These are phyloP conservation scores for Danio tinwini DNA, from an alignment of 2,797 vertebrate genomes.

Conservation along the genomic window DNA sequence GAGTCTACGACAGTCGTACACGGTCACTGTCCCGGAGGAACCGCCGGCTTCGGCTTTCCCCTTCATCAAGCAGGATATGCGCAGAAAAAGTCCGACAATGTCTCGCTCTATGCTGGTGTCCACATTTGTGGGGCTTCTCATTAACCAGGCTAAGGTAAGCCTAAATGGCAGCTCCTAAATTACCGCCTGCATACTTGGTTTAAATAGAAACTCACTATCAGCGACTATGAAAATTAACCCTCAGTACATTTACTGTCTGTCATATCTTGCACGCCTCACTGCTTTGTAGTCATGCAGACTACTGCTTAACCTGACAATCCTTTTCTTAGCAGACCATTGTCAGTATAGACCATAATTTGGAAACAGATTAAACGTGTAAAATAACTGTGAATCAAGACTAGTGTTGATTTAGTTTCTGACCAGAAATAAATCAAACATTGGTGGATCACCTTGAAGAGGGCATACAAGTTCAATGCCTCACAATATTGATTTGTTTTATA, in stretches of 20 bases:
- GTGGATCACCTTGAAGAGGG: not conserved
- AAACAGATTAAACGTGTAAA: not conserved
- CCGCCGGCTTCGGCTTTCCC: conserved; percentile 76
- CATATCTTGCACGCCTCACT: not conserved
- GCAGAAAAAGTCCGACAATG: conserved; percentile 76
- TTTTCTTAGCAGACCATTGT: not conserved
- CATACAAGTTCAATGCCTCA: not conserved
- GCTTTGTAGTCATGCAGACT: conserved; percentile 9
- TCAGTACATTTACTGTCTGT: not conserved
- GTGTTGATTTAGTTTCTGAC: not conserved
- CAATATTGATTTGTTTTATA: not conserved
- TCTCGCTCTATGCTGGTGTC: conserved; percentile 81
- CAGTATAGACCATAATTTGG: not conserved
- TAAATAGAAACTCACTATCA: not conserved
- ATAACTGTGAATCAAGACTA: not conserved
- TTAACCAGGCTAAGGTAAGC: conserved; percentile 86
- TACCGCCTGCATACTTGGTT: not conserved
- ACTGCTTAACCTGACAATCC: not conserved
- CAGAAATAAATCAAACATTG: not conserved
- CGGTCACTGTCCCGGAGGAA: conserved; percentile 83
- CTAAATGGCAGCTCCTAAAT: not conserved
- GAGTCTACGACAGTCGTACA: conserved; percentile 83
- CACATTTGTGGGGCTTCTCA: conserved; percentile 83
- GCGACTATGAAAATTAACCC: not conserved
- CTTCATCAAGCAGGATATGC: conserved; percentile 73